Conservation (phyloP, 64 coral and sea anemone species). For the Montipora capricornis region DNA sequence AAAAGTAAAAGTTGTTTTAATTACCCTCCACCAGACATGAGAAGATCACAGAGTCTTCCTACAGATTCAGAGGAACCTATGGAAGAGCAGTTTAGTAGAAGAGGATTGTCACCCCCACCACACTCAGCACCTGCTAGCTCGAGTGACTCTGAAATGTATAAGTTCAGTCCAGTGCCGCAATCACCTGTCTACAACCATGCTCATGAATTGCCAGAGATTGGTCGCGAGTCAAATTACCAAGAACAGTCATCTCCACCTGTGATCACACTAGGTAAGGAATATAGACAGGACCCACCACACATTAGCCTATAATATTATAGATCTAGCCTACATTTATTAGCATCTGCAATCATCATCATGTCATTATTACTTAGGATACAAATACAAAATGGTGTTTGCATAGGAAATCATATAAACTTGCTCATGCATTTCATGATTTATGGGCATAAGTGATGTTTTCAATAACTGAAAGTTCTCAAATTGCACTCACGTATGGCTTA, state of each 20-base stretch:
- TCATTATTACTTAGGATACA: too few relatives aligned
- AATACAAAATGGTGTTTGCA: too few relatives aligned
- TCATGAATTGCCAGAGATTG: too few relatives aligned
- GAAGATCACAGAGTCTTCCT: not conserved
- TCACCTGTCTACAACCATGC: not conserved
- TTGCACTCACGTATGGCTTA: too few relatives aligned
- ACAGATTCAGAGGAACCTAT: too few relatives aligned
- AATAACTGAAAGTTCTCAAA: too few relatives aligned
- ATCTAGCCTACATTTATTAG: too few relatives aligned
- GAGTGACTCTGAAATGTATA: not conserved
- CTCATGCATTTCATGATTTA: too few relatives aligned
- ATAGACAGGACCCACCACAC: too few relatives aligned
- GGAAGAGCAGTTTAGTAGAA: not conserved
- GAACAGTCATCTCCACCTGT: not conserved
- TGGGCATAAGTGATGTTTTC: too few relatives aligned
- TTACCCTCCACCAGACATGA: not conserved
- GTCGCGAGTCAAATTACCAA: not conserved
- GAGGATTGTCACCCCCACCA: not conserved
- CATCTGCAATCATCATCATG: too few relatives aligned
- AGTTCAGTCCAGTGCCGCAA: not conserved
- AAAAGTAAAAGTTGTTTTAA: not conserved
- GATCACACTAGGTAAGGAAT: not conserved
- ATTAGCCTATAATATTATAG: not conserved
- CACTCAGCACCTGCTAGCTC: not conserved
- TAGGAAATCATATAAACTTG: too few relatives aligned